Conservation (phyloP, 2,113 vertebrate genomes). For the Sus scrofa region T2T-Sscrofa CM000819.6:128445001-128445500, state of each 20-base stretch:
- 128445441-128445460: neutral
- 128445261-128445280: neutral
- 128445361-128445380: neutral
- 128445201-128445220: neutral
- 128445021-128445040: neutral
- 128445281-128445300: neutral
- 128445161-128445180: neutral
- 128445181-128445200: neutral
- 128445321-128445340: neutral
- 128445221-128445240: neutral
- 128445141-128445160: neutral
- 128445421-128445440: neutral
- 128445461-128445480: neutral
- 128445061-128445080: neutral
- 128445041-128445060: neutral
- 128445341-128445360: neutral
- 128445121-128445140: slow-evolving; percentile 6
- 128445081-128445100: neutral
- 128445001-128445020: neutral
- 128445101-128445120: slow-evolving; percentile 18
- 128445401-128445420: neutral
- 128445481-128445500: neutral
- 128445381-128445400: neutral
- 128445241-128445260: neutral
- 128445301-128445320: neutral